These are phyloP conservation scores for Pachypsylla venusta DNA, from an alignment of 1,140 invertebrate species.

Conservation along the genomic window DNA sequence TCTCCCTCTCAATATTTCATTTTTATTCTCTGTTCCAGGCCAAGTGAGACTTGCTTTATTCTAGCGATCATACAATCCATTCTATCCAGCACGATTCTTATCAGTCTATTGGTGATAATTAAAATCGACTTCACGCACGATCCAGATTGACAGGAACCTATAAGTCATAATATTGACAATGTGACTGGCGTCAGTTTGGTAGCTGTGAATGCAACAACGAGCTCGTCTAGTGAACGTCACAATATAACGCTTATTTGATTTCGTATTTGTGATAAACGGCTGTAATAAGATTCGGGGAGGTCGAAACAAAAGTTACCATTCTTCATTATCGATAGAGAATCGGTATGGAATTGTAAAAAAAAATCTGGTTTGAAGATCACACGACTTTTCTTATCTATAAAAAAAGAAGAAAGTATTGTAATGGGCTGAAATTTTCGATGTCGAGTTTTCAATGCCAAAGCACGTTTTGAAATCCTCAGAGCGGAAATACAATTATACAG, in stretches of 20 bases:
- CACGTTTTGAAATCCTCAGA: too few relatives aligned
- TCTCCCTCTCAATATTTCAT: background rate
- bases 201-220: background rate
- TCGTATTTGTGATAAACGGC: too few relatives aligned
- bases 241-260: slow-evolving; percentile 13
- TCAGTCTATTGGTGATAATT: slow-evolving; percentile 7
- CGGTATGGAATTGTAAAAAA: too few relatives aligned
- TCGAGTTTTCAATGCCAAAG: too few relatives aligned
- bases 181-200: background rate
- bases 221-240: slow-evolving; percentile 10
- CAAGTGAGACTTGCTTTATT: slow-evolving; percentile 10
- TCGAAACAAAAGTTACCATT: too few relatives aligned
- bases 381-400: too few relatives aligned
- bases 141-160: slow-evolving; percentile 17
- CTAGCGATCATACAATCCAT: slow-evolving; percentile 13
- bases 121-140: slow-evolving; percentile 15
- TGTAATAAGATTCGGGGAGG: too few relatives aligned
- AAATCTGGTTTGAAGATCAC: too few relatives aligned
- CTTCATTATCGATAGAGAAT: too few relatives aligned
- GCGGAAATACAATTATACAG: too few relatives aligned
- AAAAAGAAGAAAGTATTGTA: too few relatives aligned
- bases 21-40: slow-evolving; percentile 4
- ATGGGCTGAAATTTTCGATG: too few relatives aligned
- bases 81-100: background rate
- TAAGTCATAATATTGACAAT: background rate